Evolutionary conservation across 2,888 invertebrate genomes (phyloP), one percentile per base, ranked within the genome.

Genomic region (Acanthosepion pharaonis): DNA sequence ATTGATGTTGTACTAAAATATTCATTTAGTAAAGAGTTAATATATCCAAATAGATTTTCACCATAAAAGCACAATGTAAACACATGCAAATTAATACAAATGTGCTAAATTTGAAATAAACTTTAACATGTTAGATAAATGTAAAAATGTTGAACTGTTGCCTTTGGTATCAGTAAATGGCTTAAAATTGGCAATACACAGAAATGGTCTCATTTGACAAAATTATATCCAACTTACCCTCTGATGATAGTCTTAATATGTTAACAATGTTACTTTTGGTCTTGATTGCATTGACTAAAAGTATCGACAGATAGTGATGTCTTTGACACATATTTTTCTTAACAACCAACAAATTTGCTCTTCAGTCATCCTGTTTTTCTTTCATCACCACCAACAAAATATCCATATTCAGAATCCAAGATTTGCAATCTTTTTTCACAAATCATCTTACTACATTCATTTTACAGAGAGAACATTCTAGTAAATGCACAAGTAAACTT

Each of bases 51-150:
- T 33, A n/a, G 33, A n/a, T 78, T 5, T 78, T 9, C 78, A 78
- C 78, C 78, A 78, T 78, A 78, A 78, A 78, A 33, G 59, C 78
- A 78, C n/a, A 33, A 78, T n/a, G 33, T 78, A 78, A n/a, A 78
- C 78, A n/a, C 78, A 78, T 78, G 78, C 78, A 78, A 78, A 78
- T 78, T 78, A 78, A 78, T 78, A 78, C 9, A 78, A 78, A 78
- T 78, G n/a, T 78, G 78, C 8, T 9, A 28, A 28, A 78, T 78
- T 78, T 78, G 78, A 78, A n/a, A 78, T 78, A 78, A 78, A 78
- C 78, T 78, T n/a, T n/a, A 78, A 78, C 78, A n/a, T n/a, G n/a
- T 78, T 78, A 78, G 78, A 78, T 78, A n/a, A 59, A 59, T 23
- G 59, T 78, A 78, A n/a, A n/a, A n/a, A 5, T 78, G 78, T n/a